Base-by-base conservation (phyloP, 2,797 vertebrate genomes). In the Mus caroli region DNA sequence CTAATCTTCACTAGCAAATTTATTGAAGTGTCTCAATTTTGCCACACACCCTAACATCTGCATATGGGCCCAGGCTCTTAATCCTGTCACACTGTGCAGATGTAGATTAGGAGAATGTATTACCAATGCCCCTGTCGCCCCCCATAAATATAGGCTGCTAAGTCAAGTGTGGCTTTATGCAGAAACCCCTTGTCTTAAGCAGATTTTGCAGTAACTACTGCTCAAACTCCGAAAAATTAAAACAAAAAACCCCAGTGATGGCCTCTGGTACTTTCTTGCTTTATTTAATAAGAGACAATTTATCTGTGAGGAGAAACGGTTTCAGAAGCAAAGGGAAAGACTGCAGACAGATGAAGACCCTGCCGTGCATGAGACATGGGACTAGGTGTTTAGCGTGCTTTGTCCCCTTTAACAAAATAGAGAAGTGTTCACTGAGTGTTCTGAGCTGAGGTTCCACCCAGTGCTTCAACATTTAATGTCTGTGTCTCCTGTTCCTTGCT, bases 31-130 rank as follows among this genome's bases (percentile, higher is more conserved):
- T 97, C 97, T 98, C 95, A 88, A 95, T 98, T 97, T 98, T 97
- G 97, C 98, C 34, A 83, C 97, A 96, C 95, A 96, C 94, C 96
- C 98, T 97, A 80, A 98, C 97, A 97, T 98, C 98, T 97, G 98
- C 97, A 97, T 98, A 98, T 97, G 98, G 97, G 97, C 92, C 96
- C 91, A 76, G 97, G 98, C 98, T 98, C 97, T 95, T 99, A 98
- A 98, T 98, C 97, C 97, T 97, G 97, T 97, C 98, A 98, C 97
- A 98, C 98, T 96, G 96, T 96, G 97, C 97, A 96, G 96, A 97
- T 98, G 92, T 97, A 98, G 98, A 98, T 98, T 98, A 98, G 96
- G 96, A 97, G 98, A 98, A 98, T 98, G 97, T 97, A 98, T 98
- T 98, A 98, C 98, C 98, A 98, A 98, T 98, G 97, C 82, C 95